A percentile compares a stretch with the other conserved stretches of the same genome.
These are phyloP conservation scores for Porites australiensis DNA, from an alignment of 64 coral and sea anemone genomes.

Conservation along the genomic window DNA sequence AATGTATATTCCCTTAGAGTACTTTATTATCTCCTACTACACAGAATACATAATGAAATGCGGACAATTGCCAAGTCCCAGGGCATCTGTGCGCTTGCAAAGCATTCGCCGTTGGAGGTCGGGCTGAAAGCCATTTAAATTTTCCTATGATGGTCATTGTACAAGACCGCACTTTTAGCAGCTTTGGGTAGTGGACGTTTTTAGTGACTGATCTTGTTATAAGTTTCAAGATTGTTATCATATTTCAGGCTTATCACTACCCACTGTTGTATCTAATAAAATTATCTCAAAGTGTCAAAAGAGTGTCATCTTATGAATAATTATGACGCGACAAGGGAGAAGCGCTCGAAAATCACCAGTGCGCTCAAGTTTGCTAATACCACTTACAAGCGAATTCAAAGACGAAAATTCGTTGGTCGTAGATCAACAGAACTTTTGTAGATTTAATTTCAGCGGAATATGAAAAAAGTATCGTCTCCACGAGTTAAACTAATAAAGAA, in stretches of 20 bases:
- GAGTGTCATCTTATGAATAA: slow-evolving; percentile 81
- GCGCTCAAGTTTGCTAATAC: slow-evolving; percentile 16
- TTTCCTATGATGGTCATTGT: background rate
- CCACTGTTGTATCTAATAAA: slow-evolving; percentile 94
- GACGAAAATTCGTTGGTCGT: background rate
- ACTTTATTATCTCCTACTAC: slow-evolving; percentile 56
- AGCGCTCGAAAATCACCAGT: slow-evolving; percentile 22
- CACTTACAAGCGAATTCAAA: slow-evolving; percentile 1
- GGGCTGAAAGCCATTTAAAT: background rate
- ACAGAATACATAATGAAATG: slow-evolving; percentile 56
- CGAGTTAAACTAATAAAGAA: slow-evolving; percentile 85
- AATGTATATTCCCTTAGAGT: slow-evolving; percentile 71
- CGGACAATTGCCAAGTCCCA: slow-evolving; percentile 59
- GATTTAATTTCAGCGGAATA: slow-evolving; percentile 38
- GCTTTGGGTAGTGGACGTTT: background rate
- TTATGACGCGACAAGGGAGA: slow-evolving; percentile 43
- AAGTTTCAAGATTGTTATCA: slow-evolving; percentile 72
- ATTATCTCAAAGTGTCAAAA: slow-evolving; percentile 93
- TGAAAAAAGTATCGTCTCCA: slow-evolving; percentile 52
- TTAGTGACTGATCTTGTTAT: slow-evolving; percentile 47
- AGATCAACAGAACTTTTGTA: background rate
- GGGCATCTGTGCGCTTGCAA: slow-evolving; percentile 24
- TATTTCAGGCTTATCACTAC: slow-evolving; percentile 78
- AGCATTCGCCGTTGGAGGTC: slow-evolving; percentile 27
- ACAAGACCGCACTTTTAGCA: background rate